These are phyloP conservation scores for Hirtodrosophila trivittata DNA, from an alignment of 2,888 invertebrate species.

Conservation along the genomic window DNA sequence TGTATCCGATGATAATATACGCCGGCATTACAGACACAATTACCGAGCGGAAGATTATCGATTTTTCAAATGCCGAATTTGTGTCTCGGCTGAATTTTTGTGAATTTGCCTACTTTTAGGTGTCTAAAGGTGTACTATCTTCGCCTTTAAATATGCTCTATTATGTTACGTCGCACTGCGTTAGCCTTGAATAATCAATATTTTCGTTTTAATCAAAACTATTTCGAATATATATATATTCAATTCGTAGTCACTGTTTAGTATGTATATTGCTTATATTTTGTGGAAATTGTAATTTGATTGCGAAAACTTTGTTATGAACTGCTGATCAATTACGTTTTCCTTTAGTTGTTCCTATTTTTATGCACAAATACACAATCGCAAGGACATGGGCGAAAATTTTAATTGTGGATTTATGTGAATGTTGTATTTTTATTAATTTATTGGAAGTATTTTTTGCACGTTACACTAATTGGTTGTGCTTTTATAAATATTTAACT, in stretches of 20 bases:
- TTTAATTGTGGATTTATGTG: too few relatives aligned
- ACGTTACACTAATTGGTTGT: not conserved
- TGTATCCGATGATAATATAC: conserved; percentile 41
- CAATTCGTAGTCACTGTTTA: not conserved
- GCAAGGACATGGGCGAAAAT: too few relatives aligned
- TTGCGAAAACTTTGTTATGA: too few relatives aligned
- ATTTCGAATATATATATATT: not conserved
- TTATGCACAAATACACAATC: not conserved
- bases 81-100: conserved; percentile 18
- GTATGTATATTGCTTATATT: too few relatives aligned
- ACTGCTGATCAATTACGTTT: too few relatives aligned
- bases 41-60: conserved; percentile 54
- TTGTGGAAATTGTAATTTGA: too few relatives aligned
- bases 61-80: conserved; percentile 74
- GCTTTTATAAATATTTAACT: conserved; percentile 13
- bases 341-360: not conserved
- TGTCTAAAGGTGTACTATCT: conserved; percentile 19
- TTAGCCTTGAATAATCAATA: conserved; percentile 47
- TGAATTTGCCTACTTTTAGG: conserved; percentile 62
- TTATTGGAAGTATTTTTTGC: not conserved
- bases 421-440: not conserved
- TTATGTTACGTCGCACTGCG: conserved; percentile 14
- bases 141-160: conserved; percentile 50
- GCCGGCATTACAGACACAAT: conserved; percentile 57
- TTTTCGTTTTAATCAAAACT: not conserved